Base-by-base conservation (phyloP, 2,888 invertebrate genomes). In the Hedya salicella region DNA sequence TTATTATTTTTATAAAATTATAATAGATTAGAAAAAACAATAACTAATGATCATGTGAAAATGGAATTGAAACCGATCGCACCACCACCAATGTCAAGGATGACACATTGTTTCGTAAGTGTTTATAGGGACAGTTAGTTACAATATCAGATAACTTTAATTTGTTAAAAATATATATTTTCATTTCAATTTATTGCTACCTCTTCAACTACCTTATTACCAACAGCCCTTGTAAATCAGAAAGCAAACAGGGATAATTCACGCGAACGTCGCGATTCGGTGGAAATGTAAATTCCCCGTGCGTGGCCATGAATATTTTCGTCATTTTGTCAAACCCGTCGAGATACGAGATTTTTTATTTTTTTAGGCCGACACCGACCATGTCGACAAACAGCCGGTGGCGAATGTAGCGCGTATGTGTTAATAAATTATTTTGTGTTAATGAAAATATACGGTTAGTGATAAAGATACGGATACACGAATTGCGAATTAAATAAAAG, bases 261-360 rank as follows among this genome's bases (percentile, higher is more conserved):
- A 63, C 67, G 62, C 69, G 61, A 67, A 70, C 71, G 70, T 68
- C 71, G 61, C 50, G 65, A 70, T 66, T 69, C 68, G 63, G 69
- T 69, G 67, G 65, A 62, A 75, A 80, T 77, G 78, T 78, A 82
- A 81, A 79, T 78, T 71, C 71, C n/a, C 56, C 49, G 75, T 75
- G 76, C 83, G 81, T 82, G 82, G 77, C 70, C 72, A 77, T 78
- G 81, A 83, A 83, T 83, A 83, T 81, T 77, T 78, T 79, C 75
- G 73, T 77, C 71, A 76, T 80, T 78, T 74, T 68, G 69, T 71
- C 71, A 63, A 75, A 70, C 72, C 64, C 69, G 61, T 61, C 64
- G 62, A 63, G 69, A 63, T 54, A 50, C 69, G 64, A 48, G 62
- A 62, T 66, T 68, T 56, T 59, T 66, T 67, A 46, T 67, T 68